These are phyloP conservation scores for Florisuga fusca DNA, from an alignment of 2,797 vertebrate species.

Conservation along the genomic window DNA sequence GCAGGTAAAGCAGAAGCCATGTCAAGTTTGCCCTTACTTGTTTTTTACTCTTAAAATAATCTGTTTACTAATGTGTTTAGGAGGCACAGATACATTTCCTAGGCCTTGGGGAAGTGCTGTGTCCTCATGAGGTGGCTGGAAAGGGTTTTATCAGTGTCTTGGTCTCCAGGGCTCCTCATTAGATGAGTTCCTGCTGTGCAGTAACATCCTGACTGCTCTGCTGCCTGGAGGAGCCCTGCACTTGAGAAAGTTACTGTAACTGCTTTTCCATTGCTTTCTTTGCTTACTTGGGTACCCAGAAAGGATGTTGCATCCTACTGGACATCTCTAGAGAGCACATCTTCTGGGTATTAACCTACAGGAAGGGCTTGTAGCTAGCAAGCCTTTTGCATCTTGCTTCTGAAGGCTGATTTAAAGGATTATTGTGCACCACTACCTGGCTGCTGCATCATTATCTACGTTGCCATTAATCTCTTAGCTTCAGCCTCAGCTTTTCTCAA, in stretches of 20 bases:
- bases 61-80: neutral
- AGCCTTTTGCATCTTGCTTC: neutral
- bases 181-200: neutral
- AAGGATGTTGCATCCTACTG: neutral
- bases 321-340: neutral
- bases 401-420: neutral
- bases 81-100: neutral
- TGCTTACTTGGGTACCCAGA: neutral
- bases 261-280: neutral
- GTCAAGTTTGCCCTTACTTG: neutral
- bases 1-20: neutral
- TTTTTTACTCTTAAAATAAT: neutral
- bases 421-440: fast-evolving
- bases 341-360: neutral
- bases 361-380: neutral
- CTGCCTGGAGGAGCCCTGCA: neutral
- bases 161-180: neutral
- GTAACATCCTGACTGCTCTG: fast-evolving
- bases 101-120: neutral
- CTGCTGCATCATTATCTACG: neutral
- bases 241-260: neutral
- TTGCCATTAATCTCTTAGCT: neutral
- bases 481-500: neutral
- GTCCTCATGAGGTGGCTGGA: neutral
- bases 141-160: neutral